Evolutionary conservation across 2,888 invertebrate genomes (phyloP), one percentile per base, ranked within the genome.

Genomic region (Drosophila macrothrix): DNA sequence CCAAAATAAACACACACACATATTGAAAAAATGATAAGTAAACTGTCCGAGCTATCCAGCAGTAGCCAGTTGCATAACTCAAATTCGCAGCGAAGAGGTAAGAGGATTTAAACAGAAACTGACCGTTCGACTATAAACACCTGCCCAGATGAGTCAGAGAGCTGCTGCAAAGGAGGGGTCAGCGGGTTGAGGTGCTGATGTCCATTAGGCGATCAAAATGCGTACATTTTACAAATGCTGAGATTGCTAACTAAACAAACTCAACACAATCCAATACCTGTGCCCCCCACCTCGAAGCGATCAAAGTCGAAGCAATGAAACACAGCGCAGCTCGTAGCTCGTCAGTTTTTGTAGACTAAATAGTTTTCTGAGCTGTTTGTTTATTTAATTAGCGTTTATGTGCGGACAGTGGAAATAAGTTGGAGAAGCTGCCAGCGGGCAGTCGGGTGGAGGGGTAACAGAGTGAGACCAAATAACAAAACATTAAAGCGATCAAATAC

Each of bases 281-380:
- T 28, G 4, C 31, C 31, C 33, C 49, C 52, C 56, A 79, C 54
- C 75, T 64, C 67, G 28, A 39, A 54, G 25, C 58, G 66, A 63
- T 70, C 59, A 65, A 75, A 80, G 54, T 67, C 76, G 46, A 66
- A 67, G 39, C 41, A 75, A 56, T 66, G 56, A 31, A 61, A 59
- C 59, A 49, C 28, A 29, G 28, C 54, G 19, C 14, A 33, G 10
- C 22, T n/a, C n/a, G 52, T 16, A 25, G 52, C 16, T 41, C 61
- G 50, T 68, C 80, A 43, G 56, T 73, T 78, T 82, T 76, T 71
- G 67, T 83, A 81, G 72, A 77, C 74, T 73, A 88, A 90, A 84
- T 90, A 88, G 85, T 73, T 90, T 84, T 71, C 85, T 74, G 62
- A 75, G 73, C 71, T 90, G 88, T 90, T 84, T 84, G 90, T 84